Base-by-base conservation (phyloP, 2,113 vertebrate species). In the Melanocharis versteri region DNA sequence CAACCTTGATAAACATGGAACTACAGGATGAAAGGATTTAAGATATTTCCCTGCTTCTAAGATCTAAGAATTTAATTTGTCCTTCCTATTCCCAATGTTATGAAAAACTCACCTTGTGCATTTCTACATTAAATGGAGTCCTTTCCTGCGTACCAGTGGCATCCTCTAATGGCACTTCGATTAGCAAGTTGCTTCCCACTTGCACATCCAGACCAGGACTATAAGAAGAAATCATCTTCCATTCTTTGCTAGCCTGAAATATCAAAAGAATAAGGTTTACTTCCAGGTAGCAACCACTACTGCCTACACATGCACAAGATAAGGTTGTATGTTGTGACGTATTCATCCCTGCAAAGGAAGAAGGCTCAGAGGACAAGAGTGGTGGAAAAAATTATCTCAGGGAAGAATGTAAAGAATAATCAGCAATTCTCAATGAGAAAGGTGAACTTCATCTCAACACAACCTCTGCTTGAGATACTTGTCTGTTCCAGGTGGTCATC, bases 161-260 rank as follows among this genome's bases (percentile, higher is more conserved):
- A 62, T 97, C 96, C 28, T 98, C 98, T 58, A 98, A 89, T 50
- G 98, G 84, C 68, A 97, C 83, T 76, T 98, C 98, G 2, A 97
- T 83, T 40, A 98, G 37, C 3, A 96, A 42, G 45, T 26, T 70
- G 53, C 40, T 97, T 82, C 96, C 93, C 69, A 84, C 82, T 94
- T 66, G 94, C 61, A 88, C 92, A 83, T 95, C 77, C 0, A 10
- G 64, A 26, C 81, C 76, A 16, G 97, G 89, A 40, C 17, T 96
- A 19, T 98, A 98, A 39, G 98, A 98, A 70, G 98, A 98, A 94
- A 98, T 98, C 54, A 98, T 97, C 96, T 98, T 98, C 98, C 98
- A 98, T 68, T 98, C 98, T 88, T 98, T 98, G 83, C 97, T 96
- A 89, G 98, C 98, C 98, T 98, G 83, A 92, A 91, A 85, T 7